Percentiles rank a stretch among this genome's conserved stretches.
Evolutionary conservation across 1,140 invertebrate genomes (phyloP).

Genomic region (Penaeus japonicus): DNA sequence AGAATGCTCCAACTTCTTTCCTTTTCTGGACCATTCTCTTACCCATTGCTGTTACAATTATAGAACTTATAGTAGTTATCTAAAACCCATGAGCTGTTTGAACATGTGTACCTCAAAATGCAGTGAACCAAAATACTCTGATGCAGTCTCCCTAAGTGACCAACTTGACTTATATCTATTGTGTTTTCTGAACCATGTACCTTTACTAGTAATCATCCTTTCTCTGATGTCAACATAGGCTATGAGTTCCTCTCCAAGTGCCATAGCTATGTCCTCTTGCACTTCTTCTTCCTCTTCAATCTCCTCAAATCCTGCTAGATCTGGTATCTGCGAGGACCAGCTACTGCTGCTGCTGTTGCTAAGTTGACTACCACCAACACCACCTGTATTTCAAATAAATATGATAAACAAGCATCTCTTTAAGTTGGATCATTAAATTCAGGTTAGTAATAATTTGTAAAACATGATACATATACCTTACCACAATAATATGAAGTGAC

Average conservation of each 20-base stretch:
- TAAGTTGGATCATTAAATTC: background rate
- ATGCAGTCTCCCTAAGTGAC: background rate
- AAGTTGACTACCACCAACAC: background rate
- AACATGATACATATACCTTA: background rate
- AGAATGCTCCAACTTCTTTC: no score
- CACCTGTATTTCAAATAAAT: background rate
- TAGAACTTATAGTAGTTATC: no score
- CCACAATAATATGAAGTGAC: no score
- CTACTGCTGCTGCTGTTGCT: conserved; percentile 34
- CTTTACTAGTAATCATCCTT: conserved; percentile 38
- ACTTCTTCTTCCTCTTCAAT: conserved; percentile 47
- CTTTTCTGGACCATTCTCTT: no score
- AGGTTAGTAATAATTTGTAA: background rate
- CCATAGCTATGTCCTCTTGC: conserved; percentile 21
- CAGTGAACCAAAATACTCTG: no score
- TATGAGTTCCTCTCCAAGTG: background rate
- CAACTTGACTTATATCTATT: background rate
- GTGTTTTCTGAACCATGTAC: background rate
- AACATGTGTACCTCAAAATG: no score
- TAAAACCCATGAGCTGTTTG: no score
- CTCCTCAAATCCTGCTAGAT: conserved; percentile 30
- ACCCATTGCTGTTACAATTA: no score
- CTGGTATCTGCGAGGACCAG: conserved; percentile 6
- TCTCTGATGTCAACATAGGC: conserved; percentile 29
- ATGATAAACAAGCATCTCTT: background rate